Percentiles rank a stretch among this genome's conserved stretches.
phyloP scores from a whole-genome alignment of 2,888 invertebrate genomes.

The Anorthoa munda region DNA sequence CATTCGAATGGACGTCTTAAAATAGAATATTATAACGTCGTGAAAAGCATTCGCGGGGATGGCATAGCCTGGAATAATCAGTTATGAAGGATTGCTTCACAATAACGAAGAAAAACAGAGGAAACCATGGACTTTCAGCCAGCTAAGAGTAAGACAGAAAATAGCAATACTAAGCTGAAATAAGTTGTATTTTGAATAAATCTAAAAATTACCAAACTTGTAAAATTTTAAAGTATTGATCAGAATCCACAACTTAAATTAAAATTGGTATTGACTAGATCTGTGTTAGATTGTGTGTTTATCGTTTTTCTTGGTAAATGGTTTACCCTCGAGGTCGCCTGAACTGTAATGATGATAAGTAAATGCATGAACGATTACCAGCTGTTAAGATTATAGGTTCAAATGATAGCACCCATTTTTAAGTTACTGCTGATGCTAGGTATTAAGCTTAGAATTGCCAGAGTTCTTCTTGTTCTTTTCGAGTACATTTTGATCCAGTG shows the following conservation, averaged over 20 bases:
- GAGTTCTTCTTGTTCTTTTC: too few relatives aligned
- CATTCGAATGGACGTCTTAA: conserved; percentile 15
- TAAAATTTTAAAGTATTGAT: conserved; percentile 18
- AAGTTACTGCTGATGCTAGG: neutral
- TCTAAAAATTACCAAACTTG: neutral
- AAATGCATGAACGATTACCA: conserved; percentile 27
- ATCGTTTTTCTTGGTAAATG: conserved; percentile 63
- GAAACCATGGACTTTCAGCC: neutral
- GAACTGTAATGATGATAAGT: conserved; percentile 25
- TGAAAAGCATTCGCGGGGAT: conserved; percentile 7
- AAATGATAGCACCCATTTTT: neutral
- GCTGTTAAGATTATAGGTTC: conserved; percentile 19
- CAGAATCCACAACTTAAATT: conserved; percentile 37
- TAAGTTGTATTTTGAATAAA: neutral
- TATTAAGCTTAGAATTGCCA: neutral
- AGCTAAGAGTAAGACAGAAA: neutral
- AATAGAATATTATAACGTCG: conserved; percentile 24
- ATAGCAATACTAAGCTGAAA: neutral
- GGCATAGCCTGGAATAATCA: conserved; percentile 2
- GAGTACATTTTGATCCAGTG: too few relatives aligned
- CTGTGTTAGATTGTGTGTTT: conserved; percentile 50
- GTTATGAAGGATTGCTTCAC: conserved; percentile 17
- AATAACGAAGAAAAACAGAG: conserved; percentile 7
- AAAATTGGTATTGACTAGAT: conserved; percentile 39
- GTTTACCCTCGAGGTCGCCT: conserved; percentile 57